Evolutionary conservation across 2,797 vertebrate genomes (phyloP).

Genomic region (Lagocephalus sceleratus): DNA sequence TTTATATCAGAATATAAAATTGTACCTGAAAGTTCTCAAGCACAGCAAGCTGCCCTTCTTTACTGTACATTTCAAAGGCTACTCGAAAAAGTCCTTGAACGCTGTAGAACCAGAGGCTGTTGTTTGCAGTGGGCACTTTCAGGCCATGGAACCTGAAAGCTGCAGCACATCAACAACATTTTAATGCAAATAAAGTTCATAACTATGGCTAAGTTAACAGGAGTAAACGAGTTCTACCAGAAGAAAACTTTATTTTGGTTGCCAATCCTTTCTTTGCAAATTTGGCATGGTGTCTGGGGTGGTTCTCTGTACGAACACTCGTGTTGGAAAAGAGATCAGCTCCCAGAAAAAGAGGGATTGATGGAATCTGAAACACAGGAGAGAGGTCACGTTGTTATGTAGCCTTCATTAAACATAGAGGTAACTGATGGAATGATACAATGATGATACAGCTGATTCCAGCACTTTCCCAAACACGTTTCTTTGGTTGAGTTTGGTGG

Average conservation of each 20-base stretch:
- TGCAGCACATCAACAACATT: slow-evolving; percentile 29
- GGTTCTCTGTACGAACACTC: slow-evolving; percentile 78
- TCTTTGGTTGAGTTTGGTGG: no score
- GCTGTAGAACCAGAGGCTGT: slow-evolving; percentile 84
- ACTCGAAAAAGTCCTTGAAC: slow-evolving; percentile 82
- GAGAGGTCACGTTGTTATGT: no score
- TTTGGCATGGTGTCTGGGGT: slow-evolving; percentile 80
- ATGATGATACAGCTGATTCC: no score
- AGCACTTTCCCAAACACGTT: no score
- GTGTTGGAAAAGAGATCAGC: slow-evolving; percentile 80
- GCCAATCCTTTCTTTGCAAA: slow-evolving; percentile 81
- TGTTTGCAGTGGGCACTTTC: slow-evolving; percentile 68
- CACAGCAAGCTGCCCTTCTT: slow-evolving; percentile 78
- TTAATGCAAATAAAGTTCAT: no score
- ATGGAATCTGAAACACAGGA: slow-evolving; percentile 56
- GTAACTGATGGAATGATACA: no score
- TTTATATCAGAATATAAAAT: neutral
- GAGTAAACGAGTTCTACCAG: slow-evolving; percentile 61
- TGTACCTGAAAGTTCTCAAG: slow-evolving; percentile 79
- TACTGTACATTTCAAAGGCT: slow-evolving; percentile 80
- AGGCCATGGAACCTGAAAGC: slow-evolving; percentile 78
- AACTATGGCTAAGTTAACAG: no score
- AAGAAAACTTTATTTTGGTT: slow-evolving; percentile 78
- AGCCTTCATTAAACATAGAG: no score
- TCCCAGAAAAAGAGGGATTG: slow-evolving; percentile 79